Evolutionary conservation across 2,797 vertebrate genomes (phyloP).

Genomic region (Crocodylus rhombifer): DNA sequence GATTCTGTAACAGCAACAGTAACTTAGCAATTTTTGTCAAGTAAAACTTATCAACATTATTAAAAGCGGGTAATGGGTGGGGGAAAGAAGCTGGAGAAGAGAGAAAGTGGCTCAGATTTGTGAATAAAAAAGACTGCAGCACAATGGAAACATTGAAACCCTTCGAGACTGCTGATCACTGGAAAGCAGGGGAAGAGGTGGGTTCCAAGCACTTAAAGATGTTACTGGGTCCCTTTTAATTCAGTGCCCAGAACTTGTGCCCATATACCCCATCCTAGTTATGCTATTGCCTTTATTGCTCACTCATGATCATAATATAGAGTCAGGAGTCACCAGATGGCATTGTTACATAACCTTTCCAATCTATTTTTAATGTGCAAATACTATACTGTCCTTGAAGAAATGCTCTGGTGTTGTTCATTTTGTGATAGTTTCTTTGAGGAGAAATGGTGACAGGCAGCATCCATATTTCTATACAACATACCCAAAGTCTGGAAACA

Average conservation of each 20-base stretch:
- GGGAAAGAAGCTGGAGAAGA: background rate
- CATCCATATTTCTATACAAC: background rate
- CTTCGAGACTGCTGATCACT: too few species aligned
- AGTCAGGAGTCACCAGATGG: background rate
- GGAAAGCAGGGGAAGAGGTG: too few species aligned
- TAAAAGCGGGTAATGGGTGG: too few species aligned
- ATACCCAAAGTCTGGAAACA: background rate
- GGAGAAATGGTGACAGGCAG: background rate
- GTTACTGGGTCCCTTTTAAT: too few species aligned
- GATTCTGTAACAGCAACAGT: too few species aligned
- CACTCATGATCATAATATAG: background rate
- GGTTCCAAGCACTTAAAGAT: too few species aligned
- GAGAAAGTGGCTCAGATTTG: background rate
- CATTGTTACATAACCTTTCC: background rate
- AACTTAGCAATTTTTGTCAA: too few species aligned
- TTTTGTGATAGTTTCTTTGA: background rate
- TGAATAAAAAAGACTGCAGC: background rate
- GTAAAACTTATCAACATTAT: too few species aligned
- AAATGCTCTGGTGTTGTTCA: background rate
- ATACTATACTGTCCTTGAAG: background rate
- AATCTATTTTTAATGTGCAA: background rate
- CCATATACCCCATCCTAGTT: too few species aligned
- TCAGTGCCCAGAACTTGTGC: too few species aligned
- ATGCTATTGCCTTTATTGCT: background rate
- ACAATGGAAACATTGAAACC: background rate